Conservation (phyloP, 2,113 vertebrate species). For the Saguinus midas region DNA sequence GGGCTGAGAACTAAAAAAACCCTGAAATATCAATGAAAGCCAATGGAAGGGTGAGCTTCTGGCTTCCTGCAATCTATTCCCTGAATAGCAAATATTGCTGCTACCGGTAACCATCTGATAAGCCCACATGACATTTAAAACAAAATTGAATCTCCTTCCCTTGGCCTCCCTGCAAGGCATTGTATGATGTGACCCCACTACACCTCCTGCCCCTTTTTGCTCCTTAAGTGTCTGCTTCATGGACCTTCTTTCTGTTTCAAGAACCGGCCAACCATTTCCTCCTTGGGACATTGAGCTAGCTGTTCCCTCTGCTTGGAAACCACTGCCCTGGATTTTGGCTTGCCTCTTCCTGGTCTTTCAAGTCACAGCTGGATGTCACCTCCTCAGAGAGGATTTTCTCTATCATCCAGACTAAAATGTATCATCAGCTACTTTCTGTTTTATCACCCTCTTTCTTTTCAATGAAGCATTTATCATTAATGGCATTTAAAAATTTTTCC, state of each 20-base stretch:
- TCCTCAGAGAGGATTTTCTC: not conserved
- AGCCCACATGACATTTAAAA: not conserved
- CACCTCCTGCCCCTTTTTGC: no score
- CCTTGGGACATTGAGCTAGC: no score
- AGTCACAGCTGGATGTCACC: not conserved
- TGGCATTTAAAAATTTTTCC: not conserved
- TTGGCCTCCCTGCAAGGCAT: not conserved
- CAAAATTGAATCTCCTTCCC: not conserved
- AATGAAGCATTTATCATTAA: not conserved
- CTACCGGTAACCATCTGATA: not conserved
- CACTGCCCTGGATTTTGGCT: not conserved
- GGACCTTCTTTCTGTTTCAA: not conserved
- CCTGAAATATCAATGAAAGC: not conserved
- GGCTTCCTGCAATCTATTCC: not conserved
- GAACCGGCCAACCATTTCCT: not conserved
- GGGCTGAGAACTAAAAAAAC: not conserved
- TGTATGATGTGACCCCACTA: not conserved
- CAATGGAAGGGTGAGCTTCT: not conserved
- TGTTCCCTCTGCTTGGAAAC: not conserved
- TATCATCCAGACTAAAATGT: not conserved
- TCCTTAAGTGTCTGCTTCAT: not conserved
- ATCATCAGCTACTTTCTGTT: not conserved
- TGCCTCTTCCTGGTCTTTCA: not conserved
- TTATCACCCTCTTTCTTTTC: not conserved
- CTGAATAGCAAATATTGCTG: not conserved